Evolutionary conservation across 1,140 invertebrate species (phyloP).

Genomic region (Oedothorax gibbosus): DNA sequence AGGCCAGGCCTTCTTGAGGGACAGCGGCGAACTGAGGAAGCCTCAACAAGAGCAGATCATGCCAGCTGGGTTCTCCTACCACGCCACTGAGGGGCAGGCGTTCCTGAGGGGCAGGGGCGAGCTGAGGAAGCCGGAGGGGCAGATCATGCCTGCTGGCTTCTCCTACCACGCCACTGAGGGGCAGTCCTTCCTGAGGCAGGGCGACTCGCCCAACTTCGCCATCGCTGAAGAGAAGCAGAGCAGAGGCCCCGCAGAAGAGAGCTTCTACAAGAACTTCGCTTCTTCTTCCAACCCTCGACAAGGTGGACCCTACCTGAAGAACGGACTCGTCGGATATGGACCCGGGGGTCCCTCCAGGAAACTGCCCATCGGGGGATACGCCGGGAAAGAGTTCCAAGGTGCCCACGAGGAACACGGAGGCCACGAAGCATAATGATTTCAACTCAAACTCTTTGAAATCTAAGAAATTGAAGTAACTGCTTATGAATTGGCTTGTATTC

Average conservation of each 20-base stretch:
- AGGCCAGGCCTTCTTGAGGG: background rate
- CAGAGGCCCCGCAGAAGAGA: conserved; percentile 29
- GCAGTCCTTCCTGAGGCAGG: conserved; percentile 38
- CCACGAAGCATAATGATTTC: background rate
- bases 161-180: conserved; percentile 51
- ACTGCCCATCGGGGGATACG: conserved; percentile 46
- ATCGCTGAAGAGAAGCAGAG: conserved; percentile 11
- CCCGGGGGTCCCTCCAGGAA: background rate
- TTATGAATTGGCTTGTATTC: too few relatives aligned
- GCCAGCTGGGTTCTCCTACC: conserved; percentile 50
- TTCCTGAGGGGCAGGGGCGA: conserved; percentile 13
- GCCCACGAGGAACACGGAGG: conserved; percentile 28
- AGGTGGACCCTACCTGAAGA: conserved; percentile 1
- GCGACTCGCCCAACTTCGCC: conserved; percentile 38
- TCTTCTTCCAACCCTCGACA: background rate
- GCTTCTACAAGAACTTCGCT: conserved; percentile 6
- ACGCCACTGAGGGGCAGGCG: conserved; percentile 37
- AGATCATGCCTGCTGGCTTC: conserved; percentile 33
- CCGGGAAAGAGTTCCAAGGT: conserved; percentile 23
- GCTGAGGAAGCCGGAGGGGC: conserved; percentile 5
- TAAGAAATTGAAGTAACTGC: too few relatives aligned
- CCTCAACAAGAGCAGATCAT: background rate
- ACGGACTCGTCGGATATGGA: conserved; percentile 42
- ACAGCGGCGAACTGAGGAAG: background rate
- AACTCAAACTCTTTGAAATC: too few relatives aligned